Base-by-base conservation (phyloP, 2,888 invertebrate species). In the Drosophila niveifrons region DNA sequence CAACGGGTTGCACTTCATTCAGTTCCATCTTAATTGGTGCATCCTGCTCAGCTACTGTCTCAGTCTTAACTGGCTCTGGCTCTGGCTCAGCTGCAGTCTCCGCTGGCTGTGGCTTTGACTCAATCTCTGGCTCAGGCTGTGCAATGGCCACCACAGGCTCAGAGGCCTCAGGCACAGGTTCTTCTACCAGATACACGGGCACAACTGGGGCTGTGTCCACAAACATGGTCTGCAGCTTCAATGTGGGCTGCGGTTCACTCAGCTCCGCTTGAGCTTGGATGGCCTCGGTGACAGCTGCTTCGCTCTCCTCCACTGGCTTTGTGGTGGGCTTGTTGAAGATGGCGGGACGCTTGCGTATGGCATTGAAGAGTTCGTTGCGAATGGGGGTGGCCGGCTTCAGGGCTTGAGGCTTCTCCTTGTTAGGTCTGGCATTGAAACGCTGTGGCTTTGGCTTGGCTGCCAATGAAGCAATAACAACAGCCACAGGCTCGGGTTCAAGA, bases 321-420 rank as follows among this genome's bases (percentile, higher is more conserved):
- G 66, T 66, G 11, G 41, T 75, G 17, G 74, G 47, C 61, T 88
- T 90, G 18, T 85, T 86, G 39, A 88, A 81, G 55, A 78, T 67
- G 0, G 83, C 72, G 9, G 92, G 92, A 51, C 91, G 91, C 46
- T 91, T 92, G 31, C 91, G 90, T 13, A 90, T 88, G 39, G 90
- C 81, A 9, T 80, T 88, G 53, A 81, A 91, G 6, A 91, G 69
- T 3, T 91, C 90, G 8, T 82, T 80, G 43, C 90, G 85, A 1
- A 79, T 17, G 6, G 87, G 73, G 9, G 61, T 61, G 43, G 83
- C 81, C 0, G 82, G 80, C 41, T 83, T 91, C 0, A 76, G 41
- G 4, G 63, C 44, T 13, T 82, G 87, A 0, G 76, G 66, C 50
- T 76, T 88, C 6, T 90, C 90, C 62, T 88, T 87, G n/a, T 80